Evolutionary conservation across 1,140 invertebrate species (phyloP), one percentile per base, ranked within the genome.

Genomic region (Stegodyphus mimosarum): DNA sequence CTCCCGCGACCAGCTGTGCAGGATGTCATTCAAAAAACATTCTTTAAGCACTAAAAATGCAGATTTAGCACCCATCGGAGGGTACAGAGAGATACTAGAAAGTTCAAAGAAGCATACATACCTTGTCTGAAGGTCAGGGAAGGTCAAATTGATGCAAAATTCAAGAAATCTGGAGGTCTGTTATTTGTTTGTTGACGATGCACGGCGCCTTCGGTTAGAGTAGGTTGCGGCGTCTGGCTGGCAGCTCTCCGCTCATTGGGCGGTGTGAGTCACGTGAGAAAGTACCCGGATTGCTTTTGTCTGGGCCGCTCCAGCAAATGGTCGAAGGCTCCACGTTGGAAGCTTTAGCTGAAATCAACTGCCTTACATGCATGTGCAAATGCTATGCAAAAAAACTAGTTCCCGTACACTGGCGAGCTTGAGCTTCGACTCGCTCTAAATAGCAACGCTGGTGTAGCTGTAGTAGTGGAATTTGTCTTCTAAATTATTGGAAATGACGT

Each of bases 241-340:
- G 9, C 18, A 60, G 18, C 51, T 18, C 4, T 2, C 0, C 63
- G 11, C 60, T 49, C 48, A 86, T 86, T 86, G 85, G 85, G 0
- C 17, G 55, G 4, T 15, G n/a, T 0, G 0, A 5, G 50, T 80
- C 85, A 86, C 63, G 85, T 86, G 85, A 67, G 51, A 0, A 80
- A 80, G 77, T 86, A 75, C 85, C 85, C 85, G 85, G 85, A 86
- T 86, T 70, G 77, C 85, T 79, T 86, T 86, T 86, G 85, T 81
- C 85, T 74, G 52, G 77, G 60, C 85, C 85, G 85, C 72, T 15
- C 64, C 63, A 86, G 85, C 85, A 86, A 86, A 86, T 86, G 76
- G 72, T 74, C 51, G 77, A 74, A 69, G 64, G n/a, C 48, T 76
- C 13, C 13, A 48, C 33, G 17, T 49, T 17, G 6, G 52, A 75